These are phyloP conservation scores for Stenchaetothrips biformis DNA, from an alignment of 2,888 invertebrate genomes.

Conservation along the genomic window DNA sequence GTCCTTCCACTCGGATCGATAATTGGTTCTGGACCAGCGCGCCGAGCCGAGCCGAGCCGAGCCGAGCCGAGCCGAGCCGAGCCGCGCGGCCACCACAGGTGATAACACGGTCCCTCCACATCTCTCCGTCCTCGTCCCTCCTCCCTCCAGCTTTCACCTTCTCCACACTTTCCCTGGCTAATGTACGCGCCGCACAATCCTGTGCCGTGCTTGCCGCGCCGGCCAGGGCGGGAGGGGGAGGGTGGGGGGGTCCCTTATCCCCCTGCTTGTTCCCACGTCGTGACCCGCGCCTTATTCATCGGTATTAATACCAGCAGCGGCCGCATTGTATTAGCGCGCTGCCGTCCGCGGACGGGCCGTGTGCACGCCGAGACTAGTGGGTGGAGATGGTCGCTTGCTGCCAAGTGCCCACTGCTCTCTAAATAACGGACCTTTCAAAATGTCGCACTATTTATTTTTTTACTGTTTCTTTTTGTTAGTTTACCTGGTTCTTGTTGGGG, in stretches of 20 bases:
- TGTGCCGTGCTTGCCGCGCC: background rate
- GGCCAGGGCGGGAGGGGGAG: background rate
- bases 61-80: background rate
- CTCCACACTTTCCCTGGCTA: constrained; percentile 6
- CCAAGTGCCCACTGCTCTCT: too few relatives aligned
- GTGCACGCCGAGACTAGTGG: background rate
- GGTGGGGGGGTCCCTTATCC: background rate
- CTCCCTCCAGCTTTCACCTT: constrained; percentile 1
- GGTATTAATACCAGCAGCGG: background rate
- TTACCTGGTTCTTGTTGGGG: too few relatives aligned
- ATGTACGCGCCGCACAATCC: background rate
- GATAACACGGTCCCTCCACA: background rate
- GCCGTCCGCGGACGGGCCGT: background rate
- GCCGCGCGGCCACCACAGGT: background rate
- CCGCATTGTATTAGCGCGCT: background rate
- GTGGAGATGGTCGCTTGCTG: too few relatives aligned
- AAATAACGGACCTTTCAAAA: too few relatives aligned
- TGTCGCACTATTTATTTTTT: too few relatives aligned
- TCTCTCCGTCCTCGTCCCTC: background rate
- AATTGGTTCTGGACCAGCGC: background rate
- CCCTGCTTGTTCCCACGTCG: background rate
- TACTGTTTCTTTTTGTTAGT: too few relatives aligned
- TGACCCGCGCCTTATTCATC: background rate
- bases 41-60: background rate
- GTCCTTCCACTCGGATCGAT: background rate